Evolutionary conservation across 2,888 invertebrate species (phyloP).

Genomic region (Lochmaea capreae): DNA sequence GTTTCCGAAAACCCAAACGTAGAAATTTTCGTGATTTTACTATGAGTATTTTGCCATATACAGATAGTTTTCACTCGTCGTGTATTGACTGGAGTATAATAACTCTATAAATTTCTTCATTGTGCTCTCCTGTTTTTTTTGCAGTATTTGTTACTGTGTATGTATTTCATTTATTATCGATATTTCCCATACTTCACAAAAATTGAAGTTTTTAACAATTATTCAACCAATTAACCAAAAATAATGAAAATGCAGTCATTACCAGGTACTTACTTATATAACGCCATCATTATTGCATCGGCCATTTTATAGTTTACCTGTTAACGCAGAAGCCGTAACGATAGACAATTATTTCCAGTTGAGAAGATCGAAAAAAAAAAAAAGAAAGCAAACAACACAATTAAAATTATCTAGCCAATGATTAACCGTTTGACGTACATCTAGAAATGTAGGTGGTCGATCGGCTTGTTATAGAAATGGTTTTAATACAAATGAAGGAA

Average conservation of each 20-base stretch:
- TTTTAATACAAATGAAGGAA: conserved; percentile 11
- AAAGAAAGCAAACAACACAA: conserved; percentile 24
- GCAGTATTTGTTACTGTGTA: no score
- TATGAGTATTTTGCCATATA: no score
- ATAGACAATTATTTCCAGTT: conserved; percentile 20
- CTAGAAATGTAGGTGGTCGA: conserved; percentile 28
- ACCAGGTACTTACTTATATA: neutral
- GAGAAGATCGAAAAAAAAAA: conserved; percentile 24
- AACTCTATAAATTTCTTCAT: no score
- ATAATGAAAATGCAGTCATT: neutral
- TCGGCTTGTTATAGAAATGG: conserved; percentile 28
- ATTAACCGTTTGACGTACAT: conserved; percentile 3
- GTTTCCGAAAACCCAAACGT: no score
- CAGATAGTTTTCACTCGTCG: no score
- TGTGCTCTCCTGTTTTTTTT: no score
- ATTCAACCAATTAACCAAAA: neutral
- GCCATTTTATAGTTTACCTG: conserved; percentile 14
- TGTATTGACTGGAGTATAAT: no score
- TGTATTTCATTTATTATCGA: no score
- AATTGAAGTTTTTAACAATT: neutral
- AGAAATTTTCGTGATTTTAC: no score
- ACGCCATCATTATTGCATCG: conserved; percentile 16
- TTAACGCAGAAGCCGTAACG: conserved; percentile 13
- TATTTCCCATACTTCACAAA: no score
- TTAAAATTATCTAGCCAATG: conserved; percentile 33